A percentile compares a stretch with the other conserved stretches of the same genome.
Evolutionary conservation across 2,113 vertebrate genomes (phyloP).

Genomic region (Emydocephalus ijimae): DNA sequence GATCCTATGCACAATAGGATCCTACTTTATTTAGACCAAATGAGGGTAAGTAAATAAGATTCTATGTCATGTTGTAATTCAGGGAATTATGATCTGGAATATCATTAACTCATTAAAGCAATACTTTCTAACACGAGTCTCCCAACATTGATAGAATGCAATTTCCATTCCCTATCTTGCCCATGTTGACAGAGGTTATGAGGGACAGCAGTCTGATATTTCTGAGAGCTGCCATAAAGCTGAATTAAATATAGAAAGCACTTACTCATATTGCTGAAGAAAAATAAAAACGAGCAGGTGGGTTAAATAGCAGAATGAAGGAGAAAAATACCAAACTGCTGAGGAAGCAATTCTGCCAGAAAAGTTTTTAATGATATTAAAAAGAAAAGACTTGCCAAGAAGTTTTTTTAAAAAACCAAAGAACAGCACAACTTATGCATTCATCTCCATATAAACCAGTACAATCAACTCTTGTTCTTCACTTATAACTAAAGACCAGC

Average conservation of each 20-base stretch:
- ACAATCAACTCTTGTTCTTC: background rate
- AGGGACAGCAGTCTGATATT: background rate
- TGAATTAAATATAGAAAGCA: background rate
- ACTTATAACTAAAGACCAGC: background rate
- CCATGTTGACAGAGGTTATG: background rate
- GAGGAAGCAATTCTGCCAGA: background rate
- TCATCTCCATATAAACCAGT: background rate
- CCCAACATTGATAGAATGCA: background rate
- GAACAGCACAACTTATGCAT: background rate
- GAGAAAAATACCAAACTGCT: slow-evolving; percentile 2
- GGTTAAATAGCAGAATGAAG: slow-evolving; percentile 30
- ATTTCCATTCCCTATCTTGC: background rate
- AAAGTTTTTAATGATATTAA: slow-evolving; percentile 25
- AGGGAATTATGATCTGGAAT: slow-evolving; percentile 13
- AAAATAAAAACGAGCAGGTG: slow-evolving; percentile 4
- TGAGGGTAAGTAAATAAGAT: background rate
- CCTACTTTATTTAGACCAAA: background rate
- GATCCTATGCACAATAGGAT: background rate
- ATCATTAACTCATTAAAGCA: slow-evolving; percentile 30
- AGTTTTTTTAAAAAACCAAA: background rate
- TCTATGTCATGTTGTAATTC: background rate
- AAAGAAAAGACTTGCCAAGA: background rate
- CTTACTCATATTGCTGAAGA: slow-evolving; percentile 29
- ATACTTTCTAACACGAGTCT: background rate
- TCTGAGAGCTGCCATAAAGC: background rate